phyloP scores from a whole-genome alignment of 2,888 invertebrate species.

The Phortica okadai region DNA sequence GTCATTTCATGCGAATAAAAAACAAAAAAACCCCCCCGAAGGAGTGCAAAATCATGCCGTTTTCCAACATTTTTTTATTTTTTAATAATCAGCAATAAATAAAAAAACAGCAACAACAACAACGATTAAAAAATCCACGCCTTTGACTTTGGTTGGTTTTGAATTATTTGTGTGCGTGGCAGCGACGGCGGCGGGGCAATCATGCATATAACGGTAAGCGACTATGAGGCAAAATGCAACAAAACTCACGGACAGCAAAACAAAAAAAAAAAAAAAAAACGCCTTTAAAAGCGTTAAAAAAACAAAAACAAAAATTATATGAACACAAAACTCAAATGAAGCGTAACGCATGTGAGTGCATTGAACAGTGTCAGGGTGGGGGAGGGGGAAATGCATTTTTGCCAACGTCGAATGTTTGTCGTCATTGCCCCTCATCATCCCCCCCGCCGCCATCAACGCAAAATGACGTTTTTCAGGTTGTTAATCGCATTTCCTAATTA shows the following conservation, averaged over 20 bases:
- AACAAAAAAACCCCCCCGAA: neutral
- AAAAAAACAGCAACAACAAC: constrained; percentile 32
- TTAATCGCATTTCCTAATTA: constrained; percentile 61
- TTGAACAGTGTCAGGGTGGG: neutral
- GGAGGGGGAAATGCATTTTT: neutral
- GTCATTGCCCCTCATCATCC: neutral
- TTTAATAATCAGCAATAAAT: constrained; percentile 46
- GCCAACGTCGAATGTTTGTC: constrained; percentile 1
- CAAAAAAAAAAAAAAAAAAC: constrained; percentile 42
- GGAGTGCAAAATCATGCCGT: neutral
- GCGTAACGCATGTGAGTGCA: neutral
- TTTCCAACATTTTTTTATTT: constrained; percentile 34
- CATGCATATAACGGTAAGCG: neutral
- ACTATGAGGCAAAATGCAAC: too few relatives aligned
- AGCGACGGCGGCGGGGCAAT: neutral
- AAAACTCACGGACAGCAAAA: constrained; percentile 26
- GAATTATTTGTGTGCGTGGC: neutral
- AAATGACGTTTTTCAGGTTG: constrained; percentile 44
- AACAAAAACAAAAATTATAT: constrained; percentile 20
- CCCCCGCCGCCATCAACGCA: constrained; percentile 37
- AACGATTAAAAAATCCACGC: constrained; percentile 24
- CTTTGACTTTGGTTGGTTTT: constrained; percentile 26
- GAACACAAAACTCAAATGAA: constrained; percentile 25
- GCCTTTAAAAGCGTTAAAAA: constrained; percentile 41
- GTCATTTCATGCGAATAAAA: constrained; percentile 48